Conservation (phyloP, 2,113 vertebrate species). For the Typhlomys cinereus region DNA sequence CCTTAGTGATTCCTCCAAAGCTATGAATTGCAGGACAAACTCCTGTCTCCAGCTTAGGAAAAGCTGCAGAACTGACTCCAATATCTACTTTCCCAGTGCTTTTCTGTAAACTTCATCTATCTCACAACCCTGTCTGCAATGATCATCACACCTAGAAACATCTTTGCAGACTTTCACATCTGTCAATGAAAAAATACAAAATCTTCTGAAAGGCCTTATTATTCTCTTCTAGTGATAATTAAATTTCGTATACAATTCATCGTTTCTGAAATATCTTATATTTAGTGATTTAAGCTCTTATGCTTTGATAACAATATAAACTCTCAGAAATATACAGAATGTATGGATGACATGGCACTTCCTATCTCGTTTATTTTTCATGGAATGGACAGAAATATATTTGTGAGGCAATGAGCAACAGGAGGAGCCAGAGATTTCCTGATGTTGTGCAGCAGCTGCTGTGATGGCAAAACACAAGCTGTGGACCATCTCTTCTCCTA, state of each 20-base stretch:
- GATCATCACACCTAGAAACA: not conserved
- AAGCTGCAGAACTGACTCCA: not conserved
- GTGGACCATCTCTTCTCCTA: not conserved
- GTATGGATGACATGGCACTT: not conserved
- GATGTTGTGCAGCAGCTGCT: not conserved
- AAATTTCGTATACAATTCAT: not conserved
- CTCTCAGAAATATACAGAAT: not conserved
- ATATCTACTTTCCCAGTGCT: not conserved
- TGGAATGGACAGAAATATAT: not conserved
- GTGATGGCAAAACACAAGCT: not conserved
- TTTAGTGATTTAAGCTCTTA: not conserved
- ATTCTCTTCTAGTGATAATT: not conserved
- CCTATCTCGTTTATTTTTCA: not conserved
- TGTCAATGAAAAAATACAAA: not conserved
- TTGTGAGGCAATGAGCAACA: not conserved
- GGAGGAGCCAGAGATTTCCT: not conserved
- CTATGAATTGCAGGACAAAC: not conserved
- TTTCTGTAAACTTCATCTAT: not conserved
- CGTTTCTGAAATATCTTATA: not conserved
- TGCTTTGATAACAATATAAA: conserved; percentile 1
- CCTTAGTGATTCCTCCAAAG: not conserved
- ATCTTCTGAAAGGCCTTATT: not conserved
- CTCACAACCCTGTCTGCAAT: not conserved
- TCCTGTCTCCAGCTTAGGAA: not conserved
- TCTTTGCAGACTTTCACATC: not conserved